phyloP scores from a whole-genome alignment of 2,888 invertebrate genomes.

The Apotomis capreana region DNA sequence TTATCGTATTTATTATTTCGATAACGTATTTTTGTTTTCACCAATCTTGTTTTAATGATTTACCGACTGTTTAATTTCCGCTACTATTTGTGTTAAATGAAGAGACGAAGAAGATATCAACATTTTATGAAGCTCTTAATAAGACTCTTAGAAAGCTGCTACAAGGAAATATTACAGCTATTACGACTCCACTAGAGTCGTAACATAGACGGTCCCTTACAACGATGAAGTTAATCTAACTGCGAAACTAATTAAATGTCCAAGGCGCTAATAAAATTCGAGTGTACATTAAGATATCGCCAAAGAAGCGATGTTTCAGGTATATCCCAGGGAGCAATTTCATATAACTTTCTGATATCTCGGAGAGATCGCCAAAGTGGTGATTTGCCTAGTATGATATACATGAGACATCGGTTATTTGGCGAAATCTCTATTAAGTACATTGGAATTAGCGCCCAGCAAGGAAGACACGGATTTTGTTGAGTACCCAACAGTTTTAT shows the following conservation, averaged over 20 bases:
- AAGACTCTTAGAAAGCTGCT: conserved; percentile 12
- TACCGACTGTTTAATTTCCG: conserved; percentile 1
- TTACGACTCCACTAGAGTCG: not conserved
- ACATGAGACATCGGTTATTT: too few species aligned
- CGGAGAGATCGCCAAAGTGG: too few species aligned
- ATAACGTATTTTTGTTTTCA: too few species aligned
- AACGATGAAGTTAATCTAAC: conserved; percentile 53
- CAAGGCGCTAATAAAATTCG: conserved; percentile 20
- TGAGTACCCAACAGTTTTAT: conserved; percentile 47
- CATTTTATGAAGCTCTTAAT: conserved; percentile 19
- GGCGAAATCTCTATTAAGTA: too few species aligned
- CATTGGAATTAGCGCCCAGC: conserved; percentile 19
- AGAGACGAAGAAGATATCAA: not conserved
- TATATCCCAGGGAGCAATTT: too few species aligned
- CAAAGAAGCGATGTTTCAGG: too few species aligned
- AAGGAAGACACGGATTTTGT: conserved; percentile 49
- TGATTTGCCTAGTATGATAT: too few species aligned
- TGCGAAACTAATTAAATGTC: conserved; percentile 64
- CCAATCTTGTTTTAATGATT: not conserved
- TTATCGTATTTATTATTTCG: too few species aligned
- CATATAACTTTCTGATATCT: too few species aligned
- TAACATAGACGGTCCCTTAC: conserved; percentile 41
- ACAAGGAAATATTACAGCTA: conserved; percentile 23
- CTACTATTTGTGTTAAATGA: conserved; percentile 5
- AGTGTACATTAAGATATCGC: too few species aligned